Conservation (phyloP, 2,113 vertebrate genomes). For the Oxyruncus cristatus region DNA sequence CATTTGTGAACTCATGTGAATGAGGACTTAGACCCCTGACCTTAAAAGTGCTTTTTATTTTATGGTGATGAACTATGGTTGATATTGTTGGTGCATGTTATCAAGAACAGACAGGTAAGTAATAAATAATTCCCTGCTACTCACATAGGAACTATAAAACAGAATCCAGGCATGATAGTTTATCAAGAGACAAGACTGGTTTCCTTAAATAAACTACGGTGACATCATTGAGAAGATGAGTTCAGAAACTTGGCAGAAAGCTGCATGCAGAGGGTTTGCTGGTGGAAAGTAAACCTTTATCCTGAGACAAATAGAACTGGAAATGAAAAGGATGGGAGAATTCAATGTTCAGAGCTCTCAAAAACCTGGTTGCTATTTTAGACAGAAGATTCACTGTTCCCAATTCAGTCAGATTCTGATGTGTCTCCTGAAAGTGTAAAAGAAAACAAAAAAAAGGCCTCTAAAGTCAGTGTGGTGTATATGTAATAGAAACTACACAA, state of each 20-base stretch:
- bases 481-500: neutral
- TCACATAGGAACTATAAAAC: slow-evolving; percentile 67
- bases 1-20: slow-evolving; percentile 58
- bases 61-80: slow-evolving; percentile 73
- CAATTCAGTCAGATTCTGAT: neutral
- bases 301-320: neutral
- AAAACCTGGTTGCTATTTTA: neutral
- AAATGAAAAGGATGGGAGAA: neutral
- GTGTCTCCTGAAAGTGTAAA: neutral
- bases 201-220: slow-evolving; percentile 77
- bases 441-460: neutral
- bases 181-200: slow-evolving; percentile 72
- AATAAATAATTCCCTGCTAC: slow-evolving; percentile 72
- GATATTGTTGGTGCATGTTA: slow-evolving; percentile 69
- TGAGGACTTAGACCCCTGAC: slow-evolving; percentile 65
- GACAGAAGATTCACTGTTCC: neutral
- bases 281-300: slow-evolving; percentile 11
- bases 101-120: slow-evolving; percentile 70
- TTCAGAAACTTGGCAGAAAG: slow-evolving; percentile 47
- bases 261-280: slow-evolving; percentile 2
- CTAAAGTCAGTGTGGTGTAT: neutral
- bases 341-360: neutral
- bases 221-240: slow-evolving; percentile 72
- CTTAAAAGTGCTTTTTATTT: slow-evolving; percentile 67
- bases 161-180: slow-evolving; percentile 65